Conservation (phyloP, 2,888 invertebrate genomes). For the Tromatobia lineatoria region DNA sequence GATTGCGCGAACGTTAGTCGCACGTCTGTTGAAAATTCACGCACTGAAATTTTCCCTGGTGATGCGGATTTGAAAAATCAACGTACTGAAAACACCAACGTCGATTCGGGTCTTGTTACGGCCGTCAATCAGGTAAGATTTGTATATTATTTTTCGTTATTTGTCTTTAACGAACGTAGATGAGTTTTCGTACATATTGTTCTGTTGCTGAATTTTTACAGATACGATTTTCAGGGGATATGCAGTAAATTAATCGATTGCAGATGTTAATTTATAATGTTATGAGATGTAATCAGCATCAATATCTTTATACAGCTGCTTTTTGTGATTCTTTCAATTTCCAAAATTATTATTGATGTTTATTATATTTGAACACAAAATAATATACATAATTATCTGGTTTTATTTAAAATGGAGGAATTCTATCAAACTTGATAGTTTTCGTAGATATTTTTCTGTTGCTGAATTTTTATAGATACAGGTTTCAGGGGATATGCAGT, state of each 20-base stretch:
- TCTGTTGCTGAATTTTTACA: background rate
- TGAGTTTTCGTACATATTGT: constrained; percentile 8
- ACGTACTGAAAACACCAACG: constrained; percentile 34
- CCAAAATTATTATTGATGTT: too few relatives aligned
- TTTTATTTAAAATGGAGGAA: too few relatives aligned
- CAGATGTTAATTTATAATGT: background rate
- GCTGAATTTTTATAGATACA: background rate
- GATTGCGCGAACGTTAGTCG: constrained; percentile 76
- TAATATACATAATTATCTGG: too few relatives aligned
- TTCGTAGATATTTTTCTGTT: background rate
- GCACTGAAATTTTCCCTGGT: constrained; percentile 59
- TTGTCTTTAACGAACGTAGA: background rate
- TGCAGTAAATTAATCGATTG: background rate
- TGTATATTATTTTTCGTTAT: background rate
- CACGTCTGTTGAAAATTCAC: constrained; percentile 67
- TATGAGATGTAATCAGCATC: background rate
- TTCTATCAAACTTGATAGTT: too few relatives aligned
- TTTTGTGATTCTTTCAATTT: too few relatives aligned
- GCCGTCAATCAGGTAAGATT: constrained; percentile 77
- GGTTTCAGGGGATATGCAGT: background rate
- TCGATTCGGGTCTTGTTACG: constrained; percentile 51
- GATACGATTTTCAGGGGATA: background rate
- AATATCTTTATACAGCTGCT: too few relatives aligned
- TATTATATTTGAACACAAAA: too few relatives aligned
- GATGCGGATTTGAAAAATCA: constrained; percentile 55